phyloP scores from a whole-genome alignment of 2,797 vertebrate genomes.

The Sebastes reedi region DNA sequence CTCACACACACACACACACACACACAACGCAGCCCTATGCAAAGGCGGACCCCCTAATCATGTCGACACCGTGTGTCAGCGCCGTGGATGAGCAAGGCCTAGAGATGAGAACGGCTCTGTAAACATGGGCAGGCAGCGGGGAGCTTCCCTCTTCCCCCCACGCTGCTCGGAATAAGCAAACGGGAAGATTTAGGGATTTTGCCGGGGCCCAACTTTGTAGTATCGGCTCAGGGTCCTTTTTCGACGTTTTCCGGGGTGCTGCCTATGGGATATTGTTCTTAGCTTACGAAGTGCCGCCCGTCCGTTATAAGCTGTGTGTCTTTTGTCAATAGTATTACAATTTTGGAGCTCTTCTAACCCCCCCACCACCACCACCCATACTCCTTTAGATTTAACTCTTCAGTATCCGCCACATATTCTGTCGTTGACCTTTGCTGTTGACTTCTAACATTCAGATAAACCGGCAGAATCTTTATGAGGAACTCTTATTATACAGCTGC shows the following conservation, averaged over 20 bases:
- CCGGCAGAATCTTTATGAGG: conserved; percentile 65
- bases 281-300: conserved; percentile 69
- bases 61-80: conserved; percentile 76
- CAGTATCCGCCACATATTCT: conserved; percentile 28
- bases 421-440: conserved; percentile 66
- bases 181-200: conserved; percentile 82
- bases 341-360: conserved; percentile 23
- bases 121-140: conserved; percentile 76
- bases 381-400: conserved; percentile 61
- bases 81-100: conserved; percentile 77
- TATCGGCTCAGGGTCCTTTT: conserved; percentile 72
- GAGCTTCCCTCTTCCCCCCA: conserved; percentile 56
- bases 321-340: conserved; percentile 76
- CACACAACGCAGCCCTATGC: conserved; percentile 52
- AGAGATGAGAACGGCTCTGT: conserved; percentile 77
- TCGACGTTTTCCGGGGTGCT: conserved; percentile 65
- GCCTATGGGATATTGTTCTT: conserved; percentile 78
- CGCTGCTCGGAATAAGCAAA: conserved; percentile 73
- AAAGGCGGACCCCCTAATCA: conserved; percentile 78
- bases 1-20: neutral
- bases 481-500: conserved; percentile 44
- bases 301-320: conserved; percentile 68
- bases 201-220: conserved; percentile 75
- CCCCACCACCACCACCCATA: neutral
- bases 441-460: conserved; percentile 69